Percentiles rank a stretch among this genome's conserved stretches.
phyloP scores from a whole-genome alignment of 2,888 invertebrate genomes.

The Drosophila pullipes region DNA sequence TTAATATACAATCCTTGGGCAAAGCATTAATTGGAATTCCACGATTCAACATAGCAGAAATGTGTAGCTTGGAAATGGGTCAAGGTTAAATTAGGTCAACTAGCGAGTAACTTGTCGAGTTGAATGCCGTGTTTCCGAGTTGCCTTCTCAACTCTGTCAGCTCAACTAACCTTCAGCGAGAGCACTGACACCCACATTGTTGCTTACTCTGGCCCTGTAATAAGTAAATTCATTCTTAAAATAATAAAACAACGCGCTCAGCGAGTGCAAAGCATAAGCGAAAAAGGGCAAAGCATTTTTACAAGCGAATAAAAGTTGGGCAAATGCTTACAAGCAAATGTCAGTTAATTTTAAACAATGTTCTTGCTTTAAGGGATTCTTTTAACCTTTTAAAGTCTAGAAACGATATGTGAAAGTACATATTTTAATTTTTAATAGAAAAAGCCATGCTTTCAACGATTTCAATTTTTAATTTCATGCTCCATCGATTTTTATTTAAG shows the following conservation, averaged over 20 bases:
- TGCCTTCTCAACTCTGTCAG: slow-evolving; percentile 27
- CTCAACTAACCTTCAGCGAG: slow-evolving; percentile 43
- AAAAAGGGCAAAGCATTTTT: background rate
- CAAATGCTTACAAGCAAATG: background rate
- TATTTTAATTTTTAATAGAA: background rate
- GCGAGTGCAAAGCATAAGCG: background rate
- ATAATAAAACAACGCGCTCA: slow-evolving; percentile 6
- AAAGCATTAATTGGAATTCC: slow-evolving; percentile 22
- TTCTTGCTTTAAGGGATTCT: background rate
- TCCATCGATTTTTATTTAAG: slow-evolving; percentile 1
- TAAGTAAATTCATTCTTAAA: slow-evolving; percentile 44
- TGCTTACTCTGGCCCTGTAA: slow-evolving; percentile 31
- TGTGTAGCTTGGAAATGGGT: slow-evolving; percentile 55
- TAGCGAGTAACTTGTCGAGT: slow-evolving; percentile 59
- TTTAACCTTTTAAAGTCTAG: background rate
- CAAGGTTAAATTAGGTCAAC: slow-evolving; percentile 79
- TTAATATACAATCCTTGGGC: slow-evolving; percentile 24
- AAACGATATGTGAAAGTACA: background rate
- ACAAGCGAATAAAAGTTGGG: background rate
- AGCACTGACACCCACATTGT: slow-evolving; percentile 68
- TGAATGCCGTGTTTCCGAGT: slow-evolving; percentile 63
- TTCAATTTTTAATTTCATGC: slow-evolving; percentile 8
- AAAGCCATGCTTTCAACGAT: background rate
- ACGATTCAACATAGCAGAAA: slow-evolving; percentile 19
- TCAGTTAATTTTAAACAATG: background rate